Conservation (phyloP, 2,797 vertebrate species). For the Hapalemur alaotrensis region DNA sequence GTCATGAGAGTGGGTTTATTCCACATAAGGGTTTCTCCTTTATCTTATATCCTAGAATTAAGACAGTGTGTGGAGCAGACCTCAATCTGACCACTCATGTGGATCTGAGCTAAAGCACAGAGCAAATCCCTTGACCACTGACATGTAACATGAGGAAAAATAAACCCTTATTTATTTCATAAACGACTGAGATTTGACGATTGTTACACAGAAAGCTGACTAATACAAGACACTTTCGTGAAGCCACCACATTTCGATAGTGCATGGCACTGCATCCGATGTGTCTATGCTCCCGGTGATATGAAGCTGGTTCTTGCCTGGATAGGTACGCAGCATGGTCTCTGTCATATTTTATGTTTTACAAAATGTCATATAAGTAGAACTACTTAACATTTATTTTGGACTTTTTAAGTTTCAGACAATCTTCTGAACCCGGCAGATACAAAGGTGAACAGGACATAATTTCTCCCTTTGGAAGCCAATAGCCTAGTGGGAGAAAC, state of each 20-base stretch:
- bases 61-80: neutral
- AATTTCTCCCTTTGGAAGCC: neutral
- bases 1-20: neutral
- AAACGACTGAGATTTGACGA: neutral
- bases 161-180: neutral
- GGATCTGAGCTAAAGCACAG: neutral
- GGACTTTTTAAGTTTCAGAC: neutral
- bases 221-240: neutral
- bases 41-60: neutral
- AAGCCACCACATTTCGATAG: neutral
- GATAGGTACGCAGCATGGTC: neutral
- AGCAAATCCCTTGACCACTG: neutral
- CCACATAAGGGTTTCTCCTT: neutral
- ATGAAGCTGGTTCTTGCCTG: neutral
- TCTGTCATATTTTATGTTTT: constrained; percentile 8
- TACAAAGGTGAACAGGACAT: neutral
- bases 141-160: neutral
- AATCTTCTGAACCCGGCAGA: neutral
- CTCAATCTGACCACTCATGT: neutral
- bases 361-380: neutral
- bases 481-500: neutral
- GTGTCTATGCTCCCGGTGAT: neutral
- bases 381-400: constrained; percentile 27
- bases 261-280: neutral
- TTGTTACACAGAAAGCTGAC: neutral